A percentile compares a stretch with the other conserved stretches of the same genome.
Conservation (phyloP, 2,888 invertebrate genomes). For the Macaria liturata region DNA sequence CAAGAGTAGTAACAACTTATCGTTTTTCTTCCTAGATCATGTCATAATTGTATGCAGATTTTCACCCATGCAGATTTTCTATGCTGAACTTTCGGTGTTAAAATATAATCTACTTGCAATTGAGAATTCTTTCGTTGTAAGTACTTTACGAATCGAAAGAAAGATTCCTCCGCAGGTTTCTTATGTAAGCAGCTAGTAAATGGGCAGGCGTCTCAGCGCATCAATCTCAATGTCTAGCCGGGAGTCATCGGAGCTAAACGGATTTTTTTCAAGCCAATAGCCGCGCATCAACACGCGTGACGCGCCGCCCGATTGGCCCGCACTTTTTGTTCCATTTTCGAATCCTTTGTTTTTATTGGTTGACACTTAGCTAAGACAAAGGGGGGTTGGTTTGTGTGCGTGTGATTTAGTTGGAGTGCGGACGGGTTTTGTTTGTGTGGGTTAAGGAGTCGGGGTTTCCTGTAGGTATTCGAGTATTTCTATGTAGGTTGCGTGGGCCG, state of each 20-base stretch:
- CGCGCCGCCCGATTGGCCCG: slow-evolving; percentile 76
- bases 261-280: slow-evolving; percentile 82
- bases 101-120: too few relatives aligned
- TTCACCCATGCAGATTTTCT: too few relatives aligned
- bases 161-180: slow-evolving; percentile 33
- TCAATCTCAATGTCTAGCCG: slow-evolving; percentile 78
- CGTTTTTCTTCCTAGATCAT: too few relatives aligned
- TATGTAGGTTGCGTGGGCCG: slow-evolving; percentile 51
- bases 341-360: slow-evolving; percentile 84
- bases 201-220: slow-evolving; percentile 59
- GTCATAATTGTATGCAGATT: too few relatives aligned
- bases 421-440: slow-evolving; percentile 57
- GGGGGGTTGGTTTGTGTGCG: slow-evolving; percentile 75
- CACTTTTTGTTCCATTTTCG: slow-evolving; percentile 82
- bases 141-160: background rate
- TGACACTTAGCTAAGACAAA: slow-evolving; percentile 84
- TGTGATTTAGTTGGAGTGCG: slow-evolving; percentile 58
- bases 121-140: too few relatives aligned
- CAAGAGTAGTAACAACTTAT: too few relatives aligned
- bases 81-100: too few relatives aligned
- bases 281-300: slow-evolving; percentile 80
- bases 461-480: slow-evolving; percentile 32
- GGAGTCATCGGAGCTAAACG: slow-evolving; percentile 79
- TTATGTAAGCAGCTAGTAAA: slow-evolving; percentile 61
- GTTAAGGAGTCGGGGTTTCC: slow-evolving; percentile 76